A percentile compares a stretch with the other conserved stretches of the same genome.
Evolutionary conservation across 2,888 invertebrate species (phyloP).

Genomic region (Temnothorax rugatulus): DNA sequence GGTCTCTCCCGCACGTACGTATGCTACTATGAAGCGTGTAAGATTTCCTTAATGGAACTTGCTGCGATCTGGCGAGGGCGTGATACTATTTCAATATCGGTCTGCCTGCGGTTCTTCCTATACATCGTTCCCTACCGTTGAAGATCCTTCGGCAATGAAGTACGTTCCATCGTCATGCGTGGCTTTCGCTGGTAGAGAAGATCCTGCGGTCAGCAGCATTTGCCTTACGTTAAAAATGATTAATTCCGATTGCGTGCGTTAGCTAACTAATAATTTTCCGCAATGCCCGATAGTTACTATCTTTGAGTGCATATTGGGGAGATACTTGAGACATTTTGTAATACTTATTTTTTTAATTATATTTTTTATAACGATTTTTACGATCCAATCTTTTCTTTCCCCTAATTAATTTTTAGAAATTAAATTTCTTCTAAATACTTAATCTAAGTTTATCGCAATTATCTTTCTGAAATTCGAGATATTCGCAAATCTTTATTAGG

Average conservation of each 20-base stretch:
- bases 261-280: slow-evolving; percentile 5
- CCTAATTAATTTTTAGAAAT: neutral
- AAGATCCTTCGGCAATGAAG: slow-evolving; percentile 68
- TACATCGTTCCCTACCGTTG: slow-evolving; percentile 65
- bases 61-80: slow-evolving; percentile 76
- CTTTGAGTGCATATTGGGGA: neutral
- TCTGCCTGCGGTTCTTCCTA: slow-evolving; percentile 73
- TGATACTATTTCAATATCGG: slow-evolving; percentile 85
- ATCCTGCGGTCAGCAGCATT: neutral
- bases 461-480: neutral
- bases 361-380: neutral
- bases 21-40: slow-evolving; percentile 65
- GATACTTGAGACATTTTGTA: neutral
- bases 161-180: slow-evolving; percentile 52
- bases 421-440: neutral
- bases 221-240: slow-evolving; percentile 34
- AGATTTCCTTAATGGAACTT: slow-evolving; percentile 67
- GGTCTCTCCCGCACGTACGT: slow-evolving; percentile 62
- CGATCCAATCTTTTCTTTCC: neutral
- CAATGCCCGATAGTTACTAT: neutral
- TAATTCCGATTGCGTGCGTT: slow-evolving; percentile 8
- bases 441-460: neutral
- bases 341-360: neutral
- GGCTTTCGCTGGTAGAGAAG: slow-evolving; percentile 3
- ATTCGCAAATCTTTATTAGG: neutral